Evolutionary conservation across 2,888 invertebrate species (phyloP).

Genomic region (Polia nebulosa): DNA sequence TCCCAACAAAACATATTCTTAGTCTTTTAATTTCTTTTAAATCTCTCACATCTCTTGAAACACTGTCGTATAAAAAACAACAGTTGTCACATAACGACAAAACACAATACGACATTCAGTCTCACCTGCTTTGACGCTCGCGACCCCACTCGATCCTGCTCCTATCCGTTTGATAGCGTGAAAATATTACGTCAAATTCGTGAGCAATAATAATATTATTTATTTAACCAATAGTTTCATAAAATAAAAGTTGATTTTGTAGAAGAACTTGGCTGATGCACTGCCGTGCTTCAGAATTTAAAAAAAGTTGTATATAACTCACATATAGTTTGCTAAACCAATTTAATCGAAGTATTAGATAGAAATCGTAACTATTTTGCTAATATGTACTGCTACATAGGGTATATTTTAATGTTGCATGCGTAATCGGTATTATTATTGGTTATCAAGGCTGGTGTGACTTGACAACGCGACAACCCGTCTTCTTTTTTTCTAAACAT

Average conservation of each 20-base stretch:
- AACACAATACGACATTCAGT: constrained; percentile 64
- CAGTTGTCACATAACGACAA: constrained; percentile 18
- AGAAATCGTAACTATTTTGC: background rate
- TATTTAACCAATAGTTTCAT: background rate
- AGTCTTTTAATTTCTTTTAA: background rate
- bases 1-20: background rate
- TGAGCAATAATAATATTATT: constrained; percentile 28
- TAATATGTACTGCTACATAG: background rate
- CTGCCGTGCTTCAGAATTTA: constrained; percentile 5
- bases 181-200: constrained; percentile 67
- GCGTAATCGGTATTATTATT: background rate
- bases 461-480: background rate
- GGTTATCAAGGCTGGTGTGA: background rate
- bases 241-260: background rate
- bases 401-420: background rate
- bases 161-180: constrained; percentile 84
- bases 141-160: constrained; percentile 84
- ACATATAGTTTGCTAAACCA: background rate
- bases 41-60: background rate
- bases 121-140: constrained; percentile 89
- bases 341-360: background rate
- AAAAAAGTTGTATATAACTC: no score
- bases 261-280: constrained; percentile 21
- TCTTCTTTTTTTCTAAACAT: no score
- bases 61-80: background rate